Percentiles rank a stretch among this genome's conserved stretches.
Evolutionary conservation across 2,888 invertebrate species (phyloP).

Genomic region (Falcaria lacertinaria): DNA sequence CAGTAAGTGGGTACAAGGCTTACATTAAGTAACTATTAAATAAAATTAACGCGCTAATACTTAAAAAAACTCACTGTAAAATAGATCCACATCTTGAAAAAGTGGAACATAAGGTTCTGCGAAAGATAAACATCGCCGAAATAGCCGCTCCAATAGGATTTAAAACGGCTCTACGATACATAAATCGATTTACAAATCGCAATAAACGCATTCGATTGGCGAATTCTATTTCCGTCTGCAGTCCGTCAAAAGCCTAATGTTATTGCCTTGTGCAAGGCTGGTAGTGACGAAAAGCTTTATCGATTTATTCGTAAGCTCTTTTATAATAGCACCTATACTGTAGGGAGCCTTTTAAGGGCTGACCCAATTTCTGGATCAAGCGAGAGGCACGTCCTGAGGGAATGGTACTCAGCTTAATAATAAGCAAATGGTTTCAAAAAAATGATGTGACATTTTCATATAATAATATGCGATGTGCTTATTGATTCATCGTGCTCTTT

Average conservation of each 20-base stretch:
- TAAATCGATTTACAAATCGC: background rate
- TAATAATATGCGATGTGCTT: no score
- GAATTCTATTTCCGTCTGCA: slow-evolving; percentile 1
- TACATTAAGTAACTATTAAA: no score
- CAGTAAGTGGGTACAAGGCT: no score
- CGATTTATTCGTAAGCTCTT: slow-evolving; percentile 45
- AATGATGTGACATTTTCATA: slow-evolving; percentile 22
- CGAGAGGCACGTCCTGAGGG: slow-evolving; percentile 58
- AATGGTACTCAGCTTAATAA: slow-evolving; percentile 39
- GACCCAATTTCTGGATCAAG: slow-evolving; percentile 60
- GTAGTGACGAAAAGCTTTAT: slow-evolving; percentile 28
- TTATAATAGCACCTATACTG: slow-evolving; percentile 40
- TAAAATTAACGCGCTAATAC: no score
- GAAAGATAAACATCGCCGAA: background rate
- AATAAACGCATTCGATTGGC: background rate
- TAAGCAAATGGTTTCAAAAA: slow-evolving; percentile 41
- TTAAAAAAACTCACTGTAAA: no score
- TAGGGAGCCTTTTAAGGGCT: slow-evolving; percentile 35
- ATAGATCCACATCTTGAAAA: no score
- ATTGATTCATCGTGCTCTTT: no score
- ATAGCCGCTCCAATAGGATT: background rate
- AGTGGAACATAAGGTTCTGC: background rate
- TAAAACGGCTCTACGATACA: background rate
- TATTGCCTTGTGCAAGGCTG: slow-evolving; percentile 2
- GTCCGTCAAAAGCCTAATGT: background rate